phyloP scores from a whole-genome alignment of 2,797 vertebrate genomes.

The Melanitta fusca region DNA sequence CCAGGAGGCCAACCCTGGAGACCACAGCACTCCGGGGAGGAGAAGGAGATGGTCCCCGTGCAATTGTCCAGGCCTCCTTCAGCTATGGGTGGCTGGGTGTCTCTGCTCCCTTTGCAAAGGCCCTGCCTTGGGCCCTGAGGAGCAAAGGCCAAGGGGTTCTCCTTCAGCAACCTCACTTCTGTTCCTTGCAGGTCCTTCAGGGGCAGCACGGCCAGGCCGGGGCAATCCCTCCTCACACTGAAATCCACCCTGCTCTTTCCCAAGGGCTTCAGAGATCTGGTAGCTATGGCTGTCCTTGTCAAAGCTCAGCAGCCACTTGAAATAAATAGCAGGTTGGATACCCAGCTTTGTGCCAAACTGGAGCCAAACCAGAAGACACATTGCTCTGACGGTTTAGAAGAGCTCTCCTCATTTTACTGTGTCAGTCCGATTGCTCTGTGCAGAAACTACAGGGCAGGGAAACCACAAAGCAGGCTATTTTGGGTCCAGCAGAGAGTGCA shows the following conservation, averaged over 20 bases:
- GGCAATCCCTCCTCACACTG: not conserved
- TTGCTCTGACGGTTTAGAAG: not conserved
- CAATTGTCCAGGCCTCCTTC: not conserved
- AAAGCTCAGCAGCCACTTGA: not conserved
- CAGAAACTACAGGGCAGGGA: not conserved
- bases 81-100: accelerated
- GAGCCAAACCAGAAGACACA: not conserved
- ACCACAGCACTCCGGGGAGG: too few species aligned
- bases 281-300: not conserved
- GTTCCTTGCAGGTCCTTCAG: not conserved
- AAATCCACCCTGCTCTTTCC: not conserved
- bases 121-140: not conserved
- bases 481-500: not conserved
- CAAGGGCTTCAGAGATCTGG: too few species aligned
- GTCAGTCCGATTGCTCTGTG: not conserved
- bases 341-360: not conserved
- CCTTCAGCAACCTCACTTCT: not conserved
- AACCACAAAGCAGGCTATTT: too few species aligned
- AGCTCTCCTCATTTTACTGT: not conserved
- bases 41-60: not conserved
- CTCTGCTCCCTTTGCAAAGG: not conserved
- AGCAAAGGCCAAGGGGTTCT: not conserved
- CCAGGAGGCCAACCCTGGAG: too few species aligned
- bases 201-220: not conserved
- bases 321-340: not conserved